Base-by-base conservation (phyloP, 2,888 invertebrate species). In the Ectemnius continuus region DNA sequence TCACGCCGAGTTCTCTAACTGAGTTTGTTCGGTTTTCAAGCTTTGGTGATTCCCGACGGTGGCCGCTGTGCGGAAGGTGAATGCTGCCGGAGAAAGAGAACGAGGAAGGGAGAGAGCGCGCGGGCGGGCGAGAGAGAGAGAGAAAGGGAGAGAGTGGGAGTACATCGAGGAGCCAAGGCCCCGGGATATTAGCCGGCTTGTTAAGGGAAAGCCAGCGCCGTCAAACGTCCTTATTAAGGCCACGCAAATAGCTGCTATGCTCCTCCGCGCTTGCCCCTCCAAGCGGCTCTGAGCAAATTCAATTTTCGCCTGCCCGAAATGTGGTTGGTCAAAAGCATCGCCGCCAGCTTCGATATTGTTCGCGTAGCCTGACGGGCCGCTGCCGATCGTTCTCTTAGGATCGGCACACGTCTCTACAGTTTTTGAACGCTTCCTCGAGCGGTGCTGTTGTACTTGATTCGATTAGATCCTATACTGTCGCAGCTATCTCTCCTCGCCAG, bases 21-120 rank as follows among this genome's bases (percentile, higher is more conserved):
- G 85, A 88, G 87, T 89, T 89, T 89, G 86, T 89, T 89, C 88
- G 88, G 83, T 89, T 89, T 88, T 89, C 88, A 87, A 88, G 87
- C 88, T 87, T 88, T 87, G 83, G 84, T 85, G 85, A 83, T 86
- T 87, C 83, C 77, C 80, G 78, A 67, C 81, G 78, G 73, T 75
- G 71, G 71, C 70, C 73, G 60, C 65, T 56, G 76, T 73, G 80
- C 70, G 73, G 73, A 75, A 75, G 77, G 71, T 48, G 69, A 68
- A 67, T 36, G 60, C 62, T 56, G 61, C n/a, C 23, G 26, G 61
- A 23, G 70, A 61, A 61, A 70, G 59, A 11, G 58, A 64, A 56
- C 62, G 45, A 65, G 62, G 63, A 60, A 45, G 56, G 23, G 20
- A 45, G n/a, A n/a, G n/a, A n/a, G n/a, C n/a, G n/a, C n/a, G n/a